Percentiles rank a stretch among this genome's conserved stretches.
Evolutionary conservation across 2,888 invertebrate genomes (phyloP).

Genomic region (Cosmia trapezina): DNA sequence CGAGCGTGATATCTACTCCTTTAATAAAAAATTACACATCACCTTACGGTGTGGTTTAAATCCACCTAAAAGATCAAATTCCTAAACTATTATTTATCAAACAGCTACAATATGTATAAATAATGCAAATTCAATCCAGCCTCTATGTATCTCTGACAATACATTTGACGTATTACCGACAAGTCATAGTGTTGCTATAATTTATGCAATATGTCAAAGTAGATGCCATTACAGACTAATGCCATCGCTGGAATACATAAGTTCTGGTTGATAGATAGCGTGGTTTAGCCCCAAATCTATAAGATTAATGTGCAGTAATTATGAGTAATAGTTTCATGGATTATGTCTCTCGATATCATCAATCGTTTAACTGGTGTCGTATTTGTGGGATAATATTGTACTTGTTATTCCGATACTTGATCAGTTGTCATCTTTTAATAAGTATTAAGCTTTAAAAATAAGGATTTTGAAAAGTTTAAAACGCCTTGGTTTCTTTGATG

Average conservation of each 20-base stretch:
- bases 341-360: slow-evolving; percentile 30
- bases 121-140: slow-evolving; percentile 41
- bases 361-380: slow-evolving; percentile 10
- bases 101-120: slow-evolving; percentile 10
- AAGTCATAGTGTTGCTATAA: slow-evolving; percentile 42
- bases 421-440: not conserved
- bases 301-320: slow-evolving; percentile 52
- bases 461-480: not conserved
- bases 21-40: not conserved
- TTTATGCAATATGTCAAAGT: slow-evolving; percentile 52
- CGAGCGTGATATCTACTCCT: slow-evolving; percentile 1
- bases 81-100: not conserved
- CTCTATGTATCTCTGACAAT: slow-evolving; percentile 36
- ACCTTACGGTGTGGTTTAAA: not conserved
- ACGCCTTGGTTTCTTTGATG: not conserved
- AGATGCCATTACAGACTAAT: slow-evolving; percentile 45
- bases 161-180: slow-evolving; percentile 41
- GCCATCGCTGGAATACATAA: slow-evolving; percentile 28
- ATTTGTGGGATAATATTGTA: not conserved
- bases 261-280: slow-evolving; percentile 51
- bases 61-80: not conserved
- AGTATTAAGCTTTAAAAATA: not conserved
- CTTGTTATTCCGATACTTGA: not conserved
- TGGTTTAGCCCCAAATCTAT: slow-evolving; percentile 46
- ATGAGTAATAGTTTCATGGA: slow-evolving; percentile 40